phyloP scores from a whole-genome alignment of 2,888 invertebrate species.

The Xestoiulus laeticollis region DNA sequence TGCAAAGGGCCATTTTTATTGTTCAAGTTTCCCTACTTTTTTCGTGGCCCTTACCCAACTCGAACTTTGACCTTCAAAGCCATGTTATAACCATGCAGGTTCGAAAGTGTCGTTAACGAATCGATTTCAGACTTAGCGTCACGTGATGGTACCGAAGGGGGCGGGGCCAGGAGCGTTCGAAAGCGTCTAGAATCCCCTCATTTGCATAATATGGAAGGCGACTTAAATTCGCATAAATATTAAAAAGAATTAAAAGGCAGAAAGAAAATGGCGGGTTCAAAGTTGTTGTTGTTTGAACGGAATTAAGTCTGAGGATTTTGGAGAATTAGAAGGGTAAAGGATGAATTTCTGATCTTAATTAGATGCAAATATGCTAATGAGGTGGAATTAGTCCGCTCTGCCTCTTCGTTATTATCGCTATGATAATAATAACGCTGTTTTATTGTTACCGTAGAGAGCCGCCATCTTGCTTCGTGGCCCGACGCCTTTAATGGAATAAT shows the following conservation, averaged over 20 bases:
- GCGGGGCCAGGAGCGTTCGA: no score
- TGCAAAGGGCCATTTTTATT: no score
- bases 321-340: not conserved
- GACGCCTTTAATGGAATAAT: conserved; percentile 29
- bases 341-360: not conserved
- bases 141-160: no score
- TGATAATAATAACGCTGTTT: not conserved
- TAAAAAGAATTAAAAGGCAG: not conserved
- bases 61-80: no score
- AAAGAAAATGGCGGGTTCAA: not conserved
- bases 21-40: no score
- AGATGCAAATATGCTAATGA: conserved; percentile 37
- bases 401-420: not conserved
- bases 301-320: conserved; percentile 4
- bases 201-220: not conserved
- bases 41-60: no score
- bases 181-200: not conserved
- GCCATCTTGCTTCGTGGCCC: not conserved
- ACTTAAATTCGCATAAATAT: not conserved
- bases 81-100: no score
- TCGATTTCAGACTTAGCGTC: not conserved
- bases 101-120: not conserved
- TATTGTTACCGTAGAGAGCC: conserved; percentile 8
- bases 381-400: conserved; percentile 16
- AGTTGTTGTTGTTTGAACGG: conserved; percentile 20